A percentile compares a stretch with the other conserved stretches of the same genome.
Conservation (phyloP, 2,888 invertebrate genomes). For the Lithophane semibrunnea region DNA sequence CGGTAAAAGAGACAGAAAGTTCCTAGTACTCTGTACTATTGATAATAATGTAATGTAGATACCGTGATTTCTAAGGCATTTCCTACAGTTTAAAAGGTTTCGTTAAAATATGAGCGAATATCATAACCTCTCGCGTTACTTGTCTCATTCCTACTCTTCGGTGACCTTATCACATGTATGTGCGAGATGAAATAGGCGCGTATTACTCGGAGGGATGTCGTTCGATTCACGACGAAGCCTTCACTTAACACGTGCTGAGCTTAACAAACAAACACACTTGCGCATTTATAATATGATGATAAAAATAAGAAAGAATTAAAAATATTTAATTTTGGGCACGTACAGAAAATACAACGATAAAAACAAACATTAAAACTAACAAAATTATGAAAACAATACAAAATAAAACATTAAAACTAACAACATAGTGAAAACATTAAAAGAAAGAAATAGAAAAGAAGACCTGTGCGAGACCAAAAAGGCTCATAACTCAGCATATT, state of each 20-base stretch:
- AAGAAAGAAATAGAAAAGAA: too few relatives aligned
- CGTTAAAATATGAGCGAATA: background rate
- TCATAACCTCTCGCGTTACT: background rate
- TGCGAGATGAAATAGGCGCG: slow-evolving; percentile 3
- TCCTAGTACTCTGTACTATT: background rate
- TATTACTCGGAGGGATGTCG: slow-evolving; percentile 6
- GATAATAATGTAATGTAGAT: background rate
- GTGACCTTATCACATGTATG: background rate
- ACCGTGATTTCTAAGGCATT: background rate
- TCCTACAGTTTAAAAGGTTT: background rate
- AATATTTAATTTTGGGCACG: too few relatives aligned
- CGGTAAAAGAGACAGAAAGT: background rate
- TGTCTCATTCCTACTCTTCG: background rate
- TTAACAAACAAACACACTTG: background rate
- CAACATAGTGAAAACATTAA: too few relatives aligned
- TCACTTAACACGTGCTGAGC: background rate
- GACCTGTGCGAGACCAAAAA: too few relatives aligned
- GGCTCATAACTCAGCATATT: too few relatives aligned
- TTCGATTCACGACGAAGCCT: background rate
- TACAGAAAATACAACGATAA: too few relatives aligned
- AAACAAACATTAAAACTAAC: too few relatives aligned
- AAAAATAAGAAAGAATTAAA: too few relatives aligned
- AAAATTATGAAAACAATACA: too few relatives aligned
- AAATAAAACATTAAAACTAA: too few relatives aligned
- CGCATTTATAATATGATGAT: too few relatives aligned